phyloP scores from a whole-genome alignment of 2,888 invertebrate genomes.

The Pardosa pseudoannulata region DNA sequence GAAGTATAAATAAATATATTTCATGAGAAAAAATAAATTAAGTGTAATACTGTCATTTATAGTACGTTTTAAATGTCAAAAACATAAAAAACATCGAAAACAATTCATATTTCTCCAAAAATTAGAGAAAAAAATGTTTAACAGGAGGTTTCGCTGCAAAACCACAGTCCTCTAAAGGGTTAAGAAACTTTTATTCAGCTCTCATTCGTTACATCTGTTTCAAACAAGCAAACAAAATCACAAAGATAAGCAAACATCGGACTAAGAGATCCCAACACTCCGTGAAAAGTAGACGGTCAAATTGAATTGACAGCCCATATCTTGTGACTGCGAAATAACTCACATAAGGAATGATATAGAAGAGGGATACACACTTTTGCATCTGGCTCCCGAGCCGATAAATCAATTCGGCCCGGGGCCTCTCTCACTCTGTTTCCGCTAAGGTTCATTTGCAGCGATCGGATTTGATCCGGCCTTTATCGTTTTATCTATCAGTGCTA shows the following conservation, averaged over 20 bases:
- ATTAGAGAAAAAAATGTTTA: no score
- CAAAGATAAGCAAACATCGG: neutral
- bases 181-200: no score
- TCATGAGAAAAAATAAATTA: no score
- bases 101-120: no score
- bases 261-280: neutral
- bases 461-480: slow-evolving; percentile 4
- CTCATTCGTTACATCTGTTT: no score
- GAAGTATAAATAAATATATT: no score
- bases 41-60: no score
- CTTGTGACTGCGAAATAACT: slow-evolving; percentile 30
- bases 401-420: slow-evolving; percentile 14
- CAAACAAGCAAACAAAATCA: no score
- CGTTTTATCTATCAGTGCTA: neutral
- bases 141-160: no score
- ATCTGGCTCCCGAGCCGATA: slow-evolving; percentile 14
- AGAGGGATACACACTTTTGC: neutral
- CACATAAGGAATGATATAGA: slow-evolving; percentile 45
- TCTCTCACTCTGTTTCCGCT: neutral
- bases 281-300: slow-evolving; percentile 14
- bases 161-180: no score
- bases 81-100: no score
- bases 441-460: slow-evolving; percentile 13
- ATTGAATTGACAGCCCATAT: slow-evolving; percentile 14
- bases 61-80: no score